Evolutionary conservation across 30 jellyfish, hydroid and myxozoan genomes (phyloP).

Genomic region (Mastigias papua): DNA sequence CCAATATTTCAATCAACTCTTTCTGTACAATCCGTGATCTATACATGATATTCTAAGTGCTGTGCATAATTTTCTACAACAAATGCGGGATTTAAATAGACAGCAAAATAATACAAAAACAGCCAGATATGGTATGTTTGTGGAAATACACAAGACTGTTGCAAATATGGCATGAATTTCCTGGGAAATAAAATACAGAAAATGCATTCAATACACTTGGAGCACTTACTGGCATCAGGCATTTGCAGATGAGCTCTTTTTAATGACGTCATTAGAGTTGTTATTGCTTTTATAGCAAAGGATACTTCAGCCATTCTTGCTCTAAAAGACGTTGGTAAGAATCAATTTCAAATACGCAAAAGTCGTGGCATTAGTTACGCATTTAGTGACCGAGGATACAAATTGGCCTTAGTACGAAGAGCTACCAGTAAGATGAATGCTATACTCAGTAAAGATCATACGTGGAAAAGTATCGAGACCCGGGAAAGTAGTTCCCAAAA

Average conservation of each 20-base stretch:
- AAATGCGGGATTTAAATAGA: not conserved
- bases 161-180: not conserved
- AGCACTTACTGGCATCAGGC: slow-evolving; percentile 71
- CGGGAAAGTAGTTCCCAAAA: no score
- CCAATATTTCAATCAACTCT: no score
- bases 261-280: slow-evolving; percentile 80
- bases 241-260: slow-evolving; percentile 59
- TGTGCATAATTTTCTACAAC: not conserved
- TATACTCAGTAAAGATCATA: no score
- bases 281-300: slow-evolving; percentile 87
- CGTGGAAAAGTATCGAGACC: no score
- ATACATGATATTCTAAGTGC: not conserved
- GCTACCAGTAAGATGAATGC: no score
- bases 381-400: no score
- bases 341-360: no score
- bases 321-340: no score
- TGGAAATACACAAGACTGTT: not conserved
- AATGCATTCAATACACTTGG: not conserved
- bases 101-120: no score
- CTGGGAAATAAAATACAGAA: not conserved
- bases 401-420: no score
- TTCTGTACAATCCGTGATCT: no score
- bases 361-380: no score
- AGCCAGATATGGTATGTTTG: not conserved
- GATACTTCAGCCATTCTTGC: slow-evolving; percentile 94